A percentile compares a stretch with the other conserved stretches of the same genome.
These are phyloP conservation scores for Nannobrachium achirus DNA, from an alignment of 2,113 vertebrate genomes.

Conservation along the genomic window DNA sequence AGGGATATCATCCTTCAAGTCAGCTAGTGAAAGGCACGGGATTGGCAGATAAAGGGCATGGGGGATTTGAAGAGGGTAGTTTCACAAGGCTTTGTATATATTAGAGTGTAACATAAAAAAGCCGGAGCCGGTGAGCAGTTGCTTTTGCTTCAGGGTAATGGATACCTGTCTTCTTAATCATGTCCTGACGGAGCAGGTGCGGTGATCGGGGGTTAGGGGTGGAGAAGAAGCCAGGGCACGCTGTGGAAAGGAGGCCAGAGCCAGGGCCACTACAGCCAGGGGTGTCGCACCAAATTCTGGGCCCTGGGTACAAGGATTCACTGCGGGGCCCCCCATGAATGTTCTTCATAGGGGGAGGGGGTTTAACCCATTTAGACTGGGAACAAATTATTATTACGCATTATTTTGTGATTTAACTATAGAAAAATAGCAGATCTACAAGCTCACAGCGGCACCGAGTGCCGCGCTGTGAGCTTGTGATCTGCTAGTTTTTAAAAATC, in stretches of 20 bases:
- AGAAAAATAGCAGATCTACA: too few species aligned
- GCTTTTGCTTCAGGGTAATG: slow-evolving; percentile 61
- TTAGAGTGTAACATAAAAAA: slow-evolving; percentile 70
- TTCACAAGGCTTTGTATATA: slow-evolving; percentile 75
- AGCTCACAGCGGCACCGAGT: too few species aligned
- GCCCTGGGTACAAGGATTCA: too few species aligned
- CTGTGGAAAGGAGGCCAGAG: slow-evolving; percentile 24
- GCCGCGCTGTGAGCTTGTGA: too few species aligned
- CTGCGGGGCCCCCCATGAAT: too few species aligned
- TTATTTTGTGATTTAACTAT: too few species aligned
- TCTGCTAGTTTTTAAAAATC: too few species aligned
- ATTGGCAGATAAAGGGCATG: slow-evolving; percentile 81
- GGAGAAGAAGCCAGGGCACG: not conserved
- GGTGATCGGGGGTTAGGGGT: not conserved
- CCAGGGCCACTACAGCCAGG: slow-evolving; percentile 1
- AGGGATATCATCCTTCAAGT: slow-evolving; percentile 83
- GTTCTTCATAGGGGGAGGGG: too few species aligned
- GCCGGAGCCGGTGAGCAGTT: slow-evolving; percentile 49
- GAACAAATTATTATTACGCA: too few species aligned
- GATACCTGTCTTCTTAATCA: slow-evolving; percentile 74
- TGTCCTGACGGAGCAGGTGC: slow-evolving; percentile 38
- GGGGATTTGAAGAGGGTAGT: slow-evolving; percentile 74
- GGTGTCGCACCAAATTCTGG: too few species aligned
- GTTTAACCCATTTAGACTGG: too few species aligned
- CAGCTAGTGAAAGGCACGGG: slow-evolving; percentile 76